A percentile compares a stretch with the other conserved stretches of the same genome.
These are phyloP conservation scores for Petrolisthes cinctipes DNA, from an alignment of 2,888 invertebrate genomes.

Conservation along the genomic window DNA sequence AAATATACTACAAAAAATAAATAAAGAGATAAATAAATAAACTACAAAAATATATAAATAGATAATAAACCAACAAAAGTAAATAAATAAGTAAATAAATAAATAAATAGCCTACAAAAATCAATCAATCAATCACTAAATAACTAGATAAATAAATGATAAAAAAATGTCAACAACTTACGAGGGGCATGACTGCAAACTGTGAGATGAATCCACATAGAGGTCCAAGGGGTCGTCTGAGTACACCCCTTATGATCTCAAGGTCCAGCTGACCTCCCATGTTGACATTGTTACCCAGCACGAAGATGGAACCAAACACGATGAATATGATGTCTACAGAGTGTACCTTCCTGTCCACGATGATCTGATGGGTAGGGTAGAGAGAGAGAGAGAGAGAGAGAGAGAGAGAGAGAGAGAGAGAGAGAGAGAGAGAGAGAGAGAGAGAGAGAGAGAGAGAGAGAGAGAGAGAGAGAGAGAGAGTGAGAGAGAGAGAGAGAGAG, in stretches of 20 bases:
- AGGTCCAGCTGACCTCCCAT: slow-evolving; percentile 72
- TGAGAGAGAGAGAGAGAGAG: not conserved
- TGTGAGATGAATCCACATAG: slow-evolving; percentile 72
- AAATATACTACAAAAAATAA: no score
- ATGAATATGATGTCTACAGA: slow-evolving; percentile 67
- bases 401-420: not conserved
- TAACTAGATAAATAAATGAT: no score
- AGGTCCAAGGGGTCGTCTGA: slow-evolving; percentile 72
- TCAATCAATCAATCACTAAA: no score
- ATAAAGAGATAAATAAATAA: no score
- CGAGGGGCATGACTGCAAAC: slow-evolving; percentile 73
- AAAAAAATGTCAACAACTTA: slow-evolving; percentile 67
- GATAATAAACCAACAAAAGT: no score
- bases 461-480: not conserved
- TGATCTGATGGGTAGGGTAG: not conserved
- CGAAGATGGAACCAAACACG: slow-evolving; percentile 68
- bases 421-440: not conserved
- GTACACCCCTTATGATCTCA: slow-evolving; percentile 69
- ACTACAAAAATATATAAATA: no score
- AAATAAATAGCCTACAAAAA: no score
- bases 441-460: slow-evolving; percentile 5
- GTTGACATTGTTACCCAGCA: slow-evolving; percentile 70
- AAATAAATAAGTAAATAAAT: no score
- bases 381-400: not conserved
- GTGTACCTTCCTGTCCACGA: slow-evolving; percentile 26